Evolutionary conservation across 2,888 invertebrate species (phyloP).

Genomic region (Dryomyza anilis): DNA sequence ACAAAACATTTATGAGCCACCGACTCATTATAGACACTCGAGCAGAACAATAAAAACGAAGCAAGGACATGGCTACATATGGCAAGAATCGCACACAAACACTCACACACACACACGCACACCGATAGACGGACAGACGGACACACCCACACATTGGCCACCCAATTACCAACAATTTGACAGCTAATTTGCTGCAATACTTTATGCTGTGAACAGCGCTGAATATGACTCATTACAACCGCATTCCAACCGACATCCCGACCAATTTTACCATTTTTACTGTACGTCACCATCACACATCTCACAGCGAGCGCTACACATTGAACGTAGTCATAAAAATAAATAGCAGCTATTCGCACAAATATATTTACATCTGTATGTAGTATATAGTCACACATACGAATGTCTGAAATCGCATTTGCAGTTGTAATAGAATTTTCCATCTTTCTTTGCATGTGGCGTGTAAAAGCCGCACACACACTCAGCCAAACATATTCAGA

Average conservation of each 20-base stretch:
- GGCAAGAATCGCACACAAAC: not conserved
- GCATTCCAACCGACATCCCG: constrained; percentile 12
- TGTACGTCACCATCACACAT: not conserved
- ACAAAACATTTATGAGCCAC: too few species aligned
- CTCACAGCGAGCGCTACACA: not conserved
- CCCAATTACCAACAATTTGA: constrained; percentile 25
- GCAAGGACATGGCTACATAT: too few species aligned
- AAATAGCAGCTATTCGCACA: constrained; percentile 16
- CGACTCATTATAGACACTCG: constrained; percentile 4
- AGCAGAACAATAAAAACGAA: constrained; percentile 10
- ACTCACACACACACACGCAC: not conserved
- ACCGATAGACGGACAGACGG: not conserved
- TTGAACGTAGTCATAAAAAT: constrained; percentile 21
- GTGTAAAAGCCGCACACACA: too few species aligned
- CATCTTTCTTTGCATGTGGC: not conserved
- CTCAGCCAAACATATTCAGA: too few species aligned
- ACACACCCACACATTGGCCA: not conserved
- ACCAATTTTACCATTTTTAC: constrained; percentile 20
- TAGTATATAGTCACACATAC: not conserved
- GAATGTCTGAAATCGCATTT: not conserved
- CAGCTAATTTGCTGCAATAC: constrained; percentile 28
- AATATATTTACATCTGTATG: too few species aligned
- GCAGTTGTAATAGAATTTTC: constrained; percentile 5
- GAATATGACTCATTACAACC: constrained; percentile 20
- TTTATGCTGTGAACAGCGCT: constrained; percentile 11